A percentile compares a stretch with the other conserved stretches of the same genome.
Conservation (phyloP, 2,797 vertebrate genomes). For the Varecia variegata region DNA sequence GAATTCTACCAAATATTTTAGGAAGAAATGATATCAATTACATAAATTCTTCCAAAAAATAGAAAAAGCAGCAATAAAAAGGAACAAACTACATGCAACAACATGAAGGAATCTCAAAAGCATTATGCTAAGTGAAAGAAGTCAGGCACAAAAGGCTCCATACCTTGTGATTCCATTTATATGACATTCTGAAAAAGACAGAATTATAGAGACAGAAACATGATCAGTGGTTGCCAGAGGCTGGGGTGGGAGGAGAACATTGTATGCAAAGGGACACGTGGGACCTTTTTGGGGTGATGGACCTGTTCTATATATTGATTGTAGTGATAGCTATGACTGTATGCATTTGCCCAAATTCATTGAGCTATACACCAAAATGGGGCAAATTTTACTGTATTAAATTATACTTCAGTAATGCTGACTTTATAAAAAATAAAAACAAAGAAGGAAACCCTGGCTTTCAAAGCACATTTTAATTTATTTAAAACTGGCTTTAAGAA, state of each 20-base stretch:
- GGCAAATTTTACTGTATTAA: slow-evolving; percentile 5
- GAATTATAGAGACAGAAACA: background rate
- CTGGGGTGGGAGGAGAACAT: background rate
- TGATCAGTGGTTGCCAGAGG: background rate
- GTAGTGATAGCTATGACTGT: background rate
- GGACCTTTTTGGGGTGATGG: background rate
- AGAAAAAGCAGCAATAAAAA: background rate
- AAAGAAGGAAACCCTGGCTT: background rate
- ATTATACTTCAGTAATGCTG: background rate
- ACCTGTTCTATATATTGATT: background rate
- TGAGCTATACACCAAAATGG: background rate
- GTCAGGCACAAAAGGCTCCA: background rate
- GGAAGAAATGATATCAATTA: background rate
- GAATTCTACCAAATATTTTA: slow-evolving; percentile 7
- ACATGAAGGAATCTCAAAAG: background rate
- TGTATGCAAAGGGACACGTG: background rate
- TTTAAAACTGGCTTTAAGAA: slow-evolving; percentile 29
- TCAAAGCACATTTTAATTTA: background rate
- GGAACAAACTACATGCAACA: background rate
- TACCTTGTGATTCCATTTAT: background rate
- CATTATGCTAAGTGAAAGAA: background rate
- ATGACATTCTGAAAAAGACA: background rate
- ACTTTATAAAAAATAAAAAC: background rate
- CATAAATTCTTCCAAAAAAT: background rate
- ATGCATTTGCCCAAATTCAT: background rate